Base-by-base conservation (phyloP, 2,888 invertebrate species). In the Nowickia ferox region DNA sequence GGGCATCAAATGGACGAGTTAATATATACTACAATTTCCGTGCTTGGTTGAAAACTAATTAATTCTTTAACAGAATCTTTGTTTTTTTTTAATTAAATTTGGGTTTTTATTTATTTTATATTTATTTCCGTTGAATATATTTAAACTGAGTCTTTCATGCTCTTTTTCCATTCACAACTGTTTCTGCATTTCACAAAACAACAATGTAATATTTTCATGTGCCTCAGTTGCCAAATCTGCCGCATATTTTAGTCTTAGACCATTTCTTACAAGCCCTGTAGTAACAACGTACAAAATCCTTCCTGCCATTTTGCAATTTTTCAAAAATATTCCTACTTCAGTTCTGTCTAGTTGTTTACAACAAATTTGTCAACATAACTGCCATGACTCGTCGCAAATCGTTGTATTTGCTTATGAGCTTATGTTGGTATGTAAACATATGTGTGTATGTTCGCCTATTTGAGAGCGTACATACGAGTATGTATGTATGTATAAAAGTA, bases 321-420 rank as follows among this genome's bases (percentile, higher is more conserved):
- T 59, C 22, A 40, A n/a, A 15, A 17, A 71, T 57, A 53, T 42
- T 55, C 72, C 61, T 68, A 68, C 40, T 79, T 72, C 51, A 69
- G 75, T 71, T 79, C 15, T 72, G 3, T 44, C 30, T 74, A 71
- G 78, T 76, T 86, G 82, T 83, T 83, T 79, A 76, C 79, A 79
- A 79, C 76, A 83, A 83, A 86, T 86, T 86, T 83, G 79, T 83
- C 86, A 86, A 83, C 79, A 76, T 55, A 83, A 74, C 66, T 79
- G 75, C 53, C 68, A 78, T 82, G 79, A 83, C 65, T 83, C 80
- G 71, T 76, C 48, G 63, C 71, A 77, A 83, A 77, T 72, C 77
- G 59, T 77, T 71, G 11, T 48, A 51, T 72, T 80, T 66, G 57
- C 57, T 74, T 74, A 68, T 55, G 38, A 15, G 19, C 11, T 4